Conservation (phyloP, 2,113 vertebrate species). For the Plecotus auritus region DNA sequence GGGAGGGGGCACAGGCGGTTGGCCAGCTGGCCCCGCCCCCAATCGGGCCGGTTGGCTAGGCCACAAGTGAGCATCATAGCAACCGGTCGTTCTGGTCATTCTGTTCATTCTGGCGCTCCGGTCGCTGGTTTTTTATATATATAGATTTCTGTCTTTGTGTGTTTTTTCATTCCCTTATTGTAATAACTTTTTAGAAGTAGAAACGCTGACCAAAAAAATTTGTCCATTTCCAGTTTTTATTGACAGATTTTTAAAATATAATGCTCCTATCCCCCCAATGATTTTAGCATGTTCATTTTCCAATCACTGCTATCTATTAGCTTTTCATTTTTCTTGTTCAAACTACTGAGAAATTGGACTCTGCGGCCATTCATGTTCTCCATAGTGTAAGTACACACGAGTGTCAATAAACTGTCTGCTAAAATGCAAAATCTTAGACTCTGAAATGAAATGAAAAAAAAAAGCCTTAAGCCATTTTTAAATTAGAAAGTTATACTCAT, state of each 20-base stretch:
- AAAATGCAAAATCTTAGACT: slow-evolving; percentile 17
- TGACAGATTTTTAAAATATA: neutral
- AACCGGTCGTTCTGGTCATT: too few species aligned
- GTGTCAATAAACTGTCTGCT: neutral
- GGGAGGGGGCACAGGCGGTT: too few species aligned
- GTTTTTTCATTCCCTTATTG: neutral
- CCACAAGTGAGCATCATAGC: too few species aligned
- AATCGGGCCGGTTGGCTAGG: too few species aligned
- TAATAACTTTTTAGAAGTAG: neutral
- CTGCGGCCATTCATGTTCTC: neutral
- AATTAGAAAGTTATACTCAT: slow-evolving; percentile 29
- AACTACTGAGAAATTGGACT: neutral
- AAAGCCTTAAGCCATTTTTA: slow-evolving; percentile 40
- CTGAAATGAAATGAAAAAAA: neutral
- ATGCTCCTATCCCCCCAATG: neutral
- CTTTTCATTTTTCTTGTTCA: slow-evolving; percentile 20
- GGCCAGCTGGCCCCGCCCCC: too few species aligned
- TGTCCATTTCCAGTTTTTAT: neutral
- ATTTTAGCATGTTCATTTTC: slow-evolving; percentile 8
- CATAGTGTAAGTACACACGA: neutral
- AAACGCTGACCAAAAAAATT: neutral
- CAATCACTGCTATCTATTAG: neutral
- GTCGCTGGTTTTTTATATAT: too few species aligned
- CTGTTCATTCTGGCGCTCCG: too few species aligned
- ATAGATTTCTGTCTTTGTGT: neutral